These are phyloP conservation scores for Nesidiocoris tenuis DNA, from an alignment of 2,888 invertebrate genomes.

Conservation along the genomic window DNA sequence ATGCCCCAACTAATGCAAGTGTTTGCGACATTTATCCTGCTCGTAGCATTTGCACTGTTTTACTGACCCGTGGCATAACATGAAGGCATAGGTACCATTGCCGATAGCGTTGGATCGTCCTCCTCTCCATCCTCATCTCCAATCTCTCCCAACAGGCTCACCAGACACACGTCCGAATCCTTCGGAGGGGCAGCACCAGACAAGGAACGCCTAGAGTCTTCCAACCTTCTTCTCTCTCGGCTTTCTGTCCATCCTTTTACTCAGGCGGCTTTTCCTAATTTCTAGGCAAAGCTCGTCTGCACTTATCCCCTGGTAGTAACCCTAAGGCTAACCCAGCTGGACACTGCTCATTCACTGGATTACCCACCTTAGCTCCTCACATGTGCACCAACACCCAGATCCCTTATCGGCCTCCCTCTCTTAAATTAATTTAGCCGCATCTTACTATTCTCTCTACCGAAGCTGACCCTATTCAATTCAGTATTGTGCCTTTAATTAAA, in stretches of 20 bases:
- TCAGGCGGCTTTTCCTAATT: slow-evolving; percentile 41
- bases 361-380: slow-evolving; percentile 22
- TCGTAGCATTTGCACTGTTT: background rate
- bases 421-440: slow-evolving; percentile 38
- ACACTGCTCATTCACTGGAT: slow-evolving; percentile 35
- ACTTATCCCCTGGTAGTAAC: slow-evolving; percentile 34
- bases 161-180: background rate
- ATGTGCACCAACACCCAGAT: background rate
- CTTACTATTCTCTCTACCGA: slow-evolving; percentile 33
- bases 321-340: slow-evolving; percentile 34
- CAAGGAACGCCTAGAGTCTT: background rate
- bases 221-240: background rate
- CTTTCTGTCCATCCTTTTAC: slow-evolving; percentile 39
- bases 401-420: slow-evolving; percentile 4
- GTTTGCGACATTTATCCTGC: background rate
- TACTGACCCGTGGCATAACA: slow-evolving; percentile 9
- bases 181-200: background rate
- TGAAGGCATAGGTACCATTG: slow-evolving; percentile 35
- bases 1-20: no score
- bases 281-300: slow-evolving; percentile 45
- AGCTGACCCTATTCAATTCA: slow-evolving; percentile 32
- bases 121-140: background rate
- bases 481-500: slow-evolving; percentile 33
- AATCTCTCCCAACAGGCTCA: background rate
- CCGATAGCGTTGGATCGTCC: slow-evolving; percentile 11